Evolutionary conservation across 2,797 vertebrate species (phyloP).

Genomic region (Erethizon dorsatum): DNA sequence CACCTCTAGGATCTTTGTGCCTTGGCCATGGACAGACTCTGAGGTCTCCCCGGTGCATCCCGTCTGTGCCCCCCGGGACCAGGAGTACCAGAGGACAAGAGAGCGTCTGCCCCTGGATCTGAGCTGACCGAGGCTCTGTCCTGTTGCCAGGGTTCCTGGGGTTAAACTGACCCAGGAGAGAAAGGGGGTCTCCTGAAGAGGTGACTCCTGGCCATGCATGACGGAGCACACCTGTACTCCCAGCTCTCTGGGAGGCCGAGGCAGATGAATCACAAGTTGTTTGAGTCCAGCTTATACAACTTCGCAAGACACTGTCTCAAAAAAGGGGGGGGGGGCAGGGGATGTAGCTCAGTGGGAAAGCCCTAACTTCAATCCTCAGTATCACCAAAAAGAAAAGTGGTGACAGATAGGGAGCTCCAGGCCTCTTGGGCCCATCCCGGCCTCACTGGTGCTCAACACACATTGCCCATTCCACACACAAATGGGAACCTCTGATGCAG

Average conservation of each 20-base stretch:
- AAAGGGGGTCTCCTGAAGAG: not conserved
- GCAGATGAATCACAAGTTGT: not conserved
- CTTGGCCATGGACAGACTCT: not conserved
- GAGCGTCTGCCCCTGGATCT: not conserved
- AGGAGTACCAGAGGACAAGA: not conserved
- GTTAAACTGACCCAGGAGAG: not conserved
- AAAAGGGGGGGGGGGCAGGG: not conserved
- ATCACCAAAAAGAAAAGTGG: not conserved
- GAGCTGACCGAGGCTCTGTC: not conserved
- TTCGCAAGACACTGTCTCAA: not conserved
- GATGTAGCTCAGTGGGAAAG: not conserved
- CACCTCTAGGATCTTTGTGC: not conserved
- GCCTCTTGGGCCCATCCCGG: not conserved
- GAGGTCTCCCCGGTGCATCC: not conserved
- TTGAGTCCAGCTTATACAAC: not conserved
- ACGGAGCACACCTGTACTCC: not conserved
- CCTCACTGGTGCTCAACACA: not conserved
- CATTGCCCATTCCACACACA: not conserved
- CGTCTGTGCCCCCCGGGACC: not conserved
- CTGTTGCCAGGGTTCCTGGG: not conserved
- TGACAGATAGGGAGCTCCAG: not conserved
- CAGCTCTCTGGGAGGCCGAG: not conserved
- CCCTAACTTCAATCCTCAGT: not conserved
- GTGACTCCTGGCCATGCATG: not conserved
- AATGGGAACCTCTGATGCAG: not conserved